Base-by-base conservation (phyloP, 2,888 invertebrate genomes). In the Aphodius granarius region DNA sequence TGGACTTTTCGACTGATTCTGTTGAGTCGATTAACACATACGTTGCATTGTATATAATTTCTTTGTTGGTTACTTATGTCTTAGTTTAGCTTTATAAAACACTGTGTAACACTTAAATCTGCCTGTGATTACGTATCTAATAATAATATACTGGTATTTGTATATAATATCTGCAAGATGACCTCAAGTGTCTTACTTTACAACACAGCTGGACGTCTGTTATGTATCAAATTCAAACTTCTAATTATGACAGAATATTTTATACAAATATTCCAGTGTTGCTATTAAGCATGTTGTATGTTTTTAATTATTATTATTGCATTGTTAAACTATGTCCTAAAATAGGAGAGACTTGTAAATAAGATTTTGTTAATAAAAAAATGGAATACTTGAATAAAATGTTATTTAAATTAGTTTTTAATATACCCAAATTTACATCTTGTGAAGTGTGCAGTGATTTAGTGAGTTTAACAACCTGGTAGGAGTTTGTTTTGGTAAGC, bases 1-100 rank as follows among this genome's bases (percentile, higher is more conserved):
- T 78, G 16, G 80, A 82, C 76, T 82, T 81, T 77, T 76, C 80
- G 5, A 78, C 77, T 15, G 81, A 82, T 74, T 77, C 76, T 76
- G 72, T 79, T 9, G 17, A 68, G 66, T 64, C 13, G 43, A 62
- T 72, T 70, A 73, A 17, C 73, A 66, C 74, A 68, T 73, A 17
- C 62, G 77, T 78, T 0, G 19, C 63, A 17, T 17, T 66, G 20
- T 19, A 19, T 18, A 20, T 68, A 21, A 20, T 68, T 68, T 20
- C 68, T n/a, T 21, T 68, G 20, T 19, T 68, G n/a, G 68, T 16
- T 68, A 20, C 4, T 65, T 43, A 43, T 13, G 43, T 43, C 6
- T 6, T 43, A 43, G 43, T 43, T 43, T 43, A 43, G 13, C 43
- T 2, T 43, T 43, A 43, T 43, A 43, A 43, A 43, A 13, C 43